Conservation (phyloP, 2,888 invertebrate genomes). For the Colletes collaris region DNA sequence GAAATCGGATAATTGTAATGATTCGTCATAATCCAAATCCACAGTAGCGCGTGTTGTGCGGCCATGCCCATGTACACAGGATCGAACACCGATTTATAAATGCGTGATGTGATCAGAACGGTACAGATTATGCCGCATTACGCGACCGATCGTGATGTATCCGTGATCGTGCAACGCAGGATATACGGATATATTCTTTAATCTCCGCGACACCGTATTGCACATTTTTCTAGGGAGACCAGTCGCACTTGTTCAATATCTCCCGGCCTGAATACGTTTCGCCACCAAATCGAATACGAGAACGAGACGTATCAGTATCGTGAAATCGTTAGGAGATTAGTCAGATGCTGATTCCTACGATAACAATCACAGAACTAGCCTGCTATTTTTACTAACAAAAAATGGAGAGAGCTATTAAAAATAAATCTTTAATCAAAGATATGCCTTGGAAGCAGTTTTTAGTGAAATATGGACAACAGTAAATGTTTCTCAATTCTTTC, state of each 20-base stretch:
- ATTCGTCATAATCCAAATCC: slow-evolving; percentile 37
- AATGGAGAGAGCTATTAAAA: too few species aligned
- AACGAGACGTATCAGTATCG: background rate
- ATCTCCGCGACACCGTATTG: slow-evolving; percentile 9
- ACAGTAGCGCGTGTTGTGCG: slow-evolving; percentile 43
- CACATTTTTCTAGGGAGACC: slow-evolving; percentile 9
- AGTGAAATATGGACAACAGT: too few species aligned
- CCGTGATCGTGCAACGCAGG: slow-evolving; percentile 7
- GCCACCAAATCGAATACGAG: too few species aligned
- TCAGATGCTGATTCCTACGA: too few species aligned
- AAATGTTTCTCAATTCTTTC: too few species aligned
- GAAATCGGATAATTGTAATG: slow-evolving; percentile 21
- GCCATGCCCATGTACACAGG: background rate
- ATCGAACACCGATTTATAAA: slow-evolving; percentile 63
- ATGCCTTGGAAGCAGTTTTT: too few species aligned
- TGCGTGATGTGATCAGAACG: slow-evolving; percentile 64
- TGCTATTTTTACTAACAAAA: too few species aligned
- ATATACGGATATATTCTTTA: slow-evolving; percentile 14
- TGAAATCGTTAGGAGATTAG: too few species aligned
- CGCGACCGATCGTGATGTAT: slow-evolving; percentile 54
- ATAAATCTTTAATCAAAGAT: too few species aligned
- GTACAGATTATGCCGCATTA: slow-evolving; percentile 66
- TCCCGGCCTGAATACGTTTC: background rate
- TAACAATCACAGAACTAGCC: too few species aligned
- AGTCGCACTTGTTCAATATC: background rate